Base-by-base conservation (phyloP, 2,113 vertebrate species). In the Sylvicapra grimmia region DNA sequence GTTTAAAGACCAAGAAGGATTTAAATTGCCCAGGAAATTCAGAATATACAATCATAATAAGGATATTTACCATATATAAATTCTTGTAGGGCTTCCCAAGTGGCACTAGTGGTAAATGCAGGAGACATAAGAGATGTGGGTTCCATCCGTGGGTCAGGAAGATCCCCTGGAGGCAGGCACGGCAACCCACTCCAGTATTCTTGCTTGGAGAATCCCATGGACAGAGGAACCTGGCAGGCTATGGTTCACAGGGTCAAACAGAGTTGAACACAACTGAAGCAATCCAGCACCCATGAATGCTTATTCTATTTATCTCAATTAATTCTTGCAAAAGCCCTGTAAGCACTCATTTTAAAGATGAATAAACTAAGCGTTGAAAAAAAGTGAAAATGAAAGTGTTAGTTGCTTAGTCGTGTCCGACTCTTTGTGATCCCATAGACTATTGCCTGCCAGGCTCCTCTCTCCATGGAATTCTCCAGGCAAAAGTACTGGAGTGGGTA, bases 1-100 rank as follows among this genome's bases (percentile, higher is more conserved):
- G 33, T 80, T 88, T 87, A 93, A 97, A 86, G 77, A 75, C 33
- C 90, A 33, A 79, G 56, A 87, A 97, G 19, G 27, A 93, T 61
- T 88, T 89, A 63, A 40, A 89, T n/a, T 95, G 59, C 25, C 21
- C 56, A 65, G 58, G 7, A 95, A 94, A 89, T 83, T 33, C 27
- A 72, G 58, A 77, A 93, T 88, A 72, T 80, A 86, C 40, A 83
- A 83, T 68, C 47, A 87, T 27, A 89, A n/a, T 59, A 79, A 83
- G n/a, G 92, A 77, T 94, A 86, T 31, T 83, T 95, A 27, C 82
- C 18, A 58, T 36, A 92, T 86, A 47, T 63, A 44, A 96, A 56
- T 92, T 33, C 15, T 83, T 49, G 79, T 33, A 72, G 18, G 65
- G n/a, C n/a, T 72, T 21, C n/a, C 65, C n/a, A 72, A 36, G n/a